Conservation (phyloP, 2,113 vertebrate species). For the Elephantulus edwardii region DNA sequence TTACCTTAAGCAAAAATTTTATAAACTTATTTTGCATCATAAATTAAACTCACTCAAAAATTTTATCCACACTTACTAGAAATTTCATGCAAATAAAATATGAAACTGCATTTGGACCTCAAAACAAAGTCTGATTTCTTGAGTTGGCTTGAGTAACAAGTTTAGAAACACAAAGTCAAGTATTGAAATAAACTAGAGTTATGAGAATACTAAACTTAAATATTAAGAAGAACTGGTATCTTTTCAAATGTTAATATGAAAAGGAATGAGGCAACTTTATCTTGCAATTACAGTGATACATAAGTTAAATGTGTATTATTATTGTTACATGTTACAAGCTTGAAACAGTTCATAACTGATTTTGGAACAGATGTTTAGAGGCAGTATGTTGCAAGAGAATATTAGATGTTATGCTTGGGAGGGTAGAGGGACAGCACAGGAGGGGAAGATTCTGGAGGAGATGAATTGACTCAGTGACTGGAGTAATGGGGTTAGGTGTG, state of each 20-base stretch:
- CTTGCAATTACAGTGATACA: no score
- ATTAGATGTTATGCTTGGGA: no score
- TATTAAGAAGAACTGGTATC: not conserved
- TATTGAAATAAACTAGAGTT: not conserved
- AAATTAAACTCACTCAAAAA: not conserved
- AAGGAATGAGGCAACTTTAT: no score
- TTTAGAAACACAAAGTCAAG: not conserved
- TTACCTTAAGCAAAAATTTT: not conserved
- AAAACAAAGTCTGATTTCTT: not conserved
- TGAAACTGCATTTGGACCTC: not conserved
- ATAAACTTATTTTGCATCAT: not conserved
- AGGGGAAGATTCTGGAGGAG: no score
- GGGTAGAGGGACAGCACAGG: no score
- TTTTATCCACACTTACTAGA: not conserved
- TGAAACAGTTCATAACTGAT: no score
- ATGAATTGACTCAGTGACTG: no score
- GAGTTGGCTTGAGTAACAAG: not conserved
- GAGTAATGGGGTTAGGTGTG: no score
- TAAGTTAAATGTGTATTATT: no score
- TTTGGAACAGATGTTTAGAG: no score
- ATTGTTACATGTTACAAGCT: no score
- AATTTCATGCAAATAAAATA: not conserved
- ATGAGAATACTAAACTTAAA: not conserved
- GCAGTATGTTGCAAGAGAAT: no score
- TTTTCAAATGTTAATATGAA: not conserved